Percentiles rank a stretch among this genome's conserved stretches.
Evolutionary conservation across 2,888 invertebrate genomes (phyloP).

Genomic region (Syrphus vitripennis): DNA sequence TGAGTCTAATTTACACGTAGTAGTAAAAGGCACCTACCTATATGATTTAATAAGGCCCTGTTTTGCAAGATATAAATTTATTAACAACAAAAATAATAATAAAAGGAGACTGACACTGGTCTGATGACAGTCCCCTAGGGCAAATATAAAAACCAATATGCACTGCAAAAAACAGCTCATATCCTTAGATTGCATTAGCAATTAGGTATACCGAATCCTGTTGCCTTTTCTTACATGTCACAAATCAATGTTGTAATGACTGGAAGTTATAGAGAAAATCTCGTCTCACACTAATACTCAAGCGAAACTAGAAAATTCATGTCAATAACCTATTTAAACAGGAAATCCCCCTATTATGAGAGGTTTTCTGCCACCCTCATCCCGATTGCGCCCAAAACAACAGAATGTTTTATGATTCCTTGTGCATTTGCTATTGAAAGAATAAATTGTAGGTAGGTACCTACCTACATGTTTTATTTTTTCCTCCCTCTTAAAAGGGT

Average conservation of each 20-base stretch:
- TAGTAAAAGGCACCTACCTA: too few species aligned
- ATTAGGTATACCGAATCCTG: slow-evolving; percentile 12
- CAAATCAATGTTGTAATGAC: slow-evolving; percentile 48
- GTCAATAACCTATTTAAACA: slow-evolving; percentile 67
- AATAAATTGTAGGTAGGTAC: background rate
- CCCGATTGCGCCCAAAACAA: slow-evolving; percentile 13
- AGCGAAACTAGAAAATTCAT: slow-evolving; percentile 7
- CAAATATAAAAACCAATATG: slow-evolving; percentile 38
- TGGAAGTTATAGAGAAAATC: slow-evolving; percentile 35
- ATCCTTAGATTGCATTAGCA: background rate
- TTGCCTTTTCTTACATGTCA: slow-evolving; percentile 27
- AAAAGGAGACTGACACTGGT: background rate
- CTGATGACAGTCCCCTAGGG: slow-evolving; percentile 35
- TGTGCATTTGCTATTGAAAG: slow-evolving; percentile 10
- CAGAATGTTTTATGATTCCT: slow-evolving; percentile 46
- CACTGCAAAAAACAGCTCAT: background rate
- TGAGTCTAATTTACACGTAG: slow-evolving; percentile 57
- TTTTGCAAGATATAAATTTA: background rate
- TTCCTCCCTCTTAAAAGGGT: background rate
- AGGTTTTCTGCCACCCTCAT: slow-evolving; percentile 5
- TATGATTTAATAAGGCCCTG: slow-evolving; percentile 41
- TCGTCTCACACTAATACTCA: slow-evolving; percentile 3
- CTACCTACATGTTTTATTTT: background rate
- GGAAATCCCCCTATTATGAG: slow-evolving; percentile 43
- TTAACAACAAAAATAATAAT: background rate